phyloP scores from a whole-genome alignment of 2,888 invertebrate species.

The Drosophila multiciliata region DNA sequence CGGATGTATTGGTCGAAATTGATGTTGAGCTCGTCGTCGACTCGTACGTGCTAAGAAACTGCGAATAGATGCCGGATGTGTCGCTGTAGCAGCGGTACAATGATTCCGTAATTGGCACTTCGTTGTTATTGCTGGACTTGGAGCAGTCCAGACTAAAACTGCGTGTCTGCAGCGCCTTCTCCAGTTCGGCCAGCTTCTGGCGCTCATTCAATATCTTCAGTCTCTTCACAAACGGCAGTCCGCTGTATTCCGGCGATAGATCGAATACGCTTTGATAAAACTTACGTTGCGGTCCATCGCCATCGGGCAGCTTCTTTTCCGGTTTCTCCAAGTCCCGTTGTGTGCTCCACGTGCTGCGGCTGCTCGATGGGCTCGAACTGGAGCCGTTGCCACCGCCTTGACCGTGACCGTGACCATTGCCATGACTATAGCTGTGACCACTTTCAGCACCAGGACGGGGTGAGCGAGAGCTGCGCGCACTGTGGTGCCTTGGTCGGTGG shows the following conservation, averaged over 20 bases:
- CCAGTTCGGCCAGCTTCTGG: slow-evolving; percentile 93
- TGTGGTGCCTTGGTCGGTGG: slow-evolving; percentile 56
- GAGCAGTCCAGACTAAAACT: slow-evolving; percentile 93
- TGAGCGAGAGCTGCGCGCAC: slow-evolving; percentile 67
- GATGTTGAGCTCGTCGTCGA: slow-evolving; percentile 85
- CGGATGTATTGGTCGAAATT: slow-evolving; percentile 72
- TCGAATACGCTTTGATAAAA: slow-evolving; percentile 94
- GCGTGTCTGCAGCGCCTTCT: slow-evolving; percentile 90
- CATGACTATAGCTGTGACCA: slow-evolving; percentile 31
- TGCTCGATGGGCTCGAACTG: slow-evolving; percentile 57
- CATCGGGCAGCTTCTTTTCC: slow-evolving; percentile 66
- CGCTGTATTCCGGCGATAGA: slow-evolving; percentile 93
- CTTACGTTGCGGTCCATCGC: slow-evolving; percentile 84
- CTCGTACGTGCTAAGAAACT: slow-evolving; percentile 84
- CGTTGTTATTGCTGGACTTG: slow-evolving; percentile 85
- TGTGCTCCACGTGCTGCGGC: slow-evolving; percentile 52
- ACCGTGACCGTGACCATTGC: slow-evolving; percentile 20
- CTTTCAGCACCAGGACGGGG: slow-evolving; percentile 46
- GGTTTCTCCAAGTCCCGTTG: slow-evolving; percentile 62
- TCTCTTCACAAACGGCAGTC: slow-evolving; percentile 94
- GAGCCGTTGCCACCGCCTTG: slow-evolving; percentile 35
- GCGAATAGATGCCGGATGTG: slow-evolving; percentile 89
- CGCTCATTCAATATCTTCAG: slow-evolving; percentile 94
- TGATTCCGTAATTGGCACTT: slow-evolving; percentile 85
- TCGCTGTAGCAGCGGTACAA: slow-evolving; percentile 93